Evolutionary conservation across 2,888 invertebrate genomes (phyloP).

Genomic region (Ophion costatus): DNA sequence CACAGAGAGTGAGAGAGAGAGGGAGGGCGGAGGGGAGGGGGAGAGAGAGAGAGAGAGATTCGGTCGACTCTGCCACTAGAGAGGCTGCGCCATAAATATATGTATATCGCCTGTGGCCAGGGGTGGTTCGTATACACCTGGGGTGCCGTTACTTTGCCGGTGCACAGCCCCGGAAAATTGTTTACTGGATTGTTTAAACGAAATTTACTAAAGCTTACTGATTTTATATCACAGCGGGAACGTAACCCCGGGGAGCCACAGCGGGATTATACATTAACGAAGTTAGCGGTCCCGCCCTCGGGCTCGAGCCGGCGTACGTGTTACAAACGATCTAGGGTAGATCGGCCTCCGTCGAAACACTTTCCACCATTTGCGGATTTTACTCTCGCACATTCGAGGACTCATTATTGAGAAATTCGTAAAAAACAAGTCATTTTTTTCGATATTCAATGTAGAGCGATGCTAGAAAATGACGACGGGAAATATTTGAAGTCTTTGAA

Average conservation of each 20-base stretch:
- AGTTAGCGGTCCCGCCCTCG: slow-evolving; percentile 74
- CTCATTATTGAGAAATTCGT: not conserved
- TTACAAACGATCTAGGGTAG: slow-evolving; percentile 29
- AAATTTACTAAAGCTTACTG: slow-evolving; percentile 84
- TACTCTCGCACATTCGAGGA: not conserved
- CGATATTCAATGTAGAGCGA: not conserved
- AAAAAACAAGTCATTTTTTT: not conserved
- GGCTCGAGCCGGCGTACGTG: slow-evolving; percentile 46
- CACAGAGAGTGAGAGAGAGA: slow-evolving; percentile 55
- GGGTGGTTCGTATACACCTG: slow-evolving; percentile 75
- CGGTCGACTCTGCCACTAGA: not conserved
- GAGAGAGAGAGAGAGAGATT: not conserved
- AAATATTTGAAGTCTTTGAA: no score
- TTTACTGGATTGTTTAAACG: slow-evolving; percentile 84
- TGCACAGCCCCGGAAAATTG: slow-evolving; percentile 83
- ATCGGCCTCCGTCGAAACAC: slow-evolving; percentile 17
- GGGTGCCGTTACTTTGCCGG: slow-evolving; percentile 83
- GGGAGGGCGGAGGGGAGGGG: slow-evolving; percentile 9
- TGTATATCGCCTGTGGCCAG: slow-evolving; percentile 44
- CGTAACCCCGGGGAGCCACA: slow-evolving; percentile 80
- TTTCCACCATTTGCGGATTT: slow-evolving; percentile 12
- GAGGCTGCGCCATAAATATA: not conserved
- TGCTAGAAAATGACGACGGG: no score
- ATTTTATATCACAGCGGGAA: slow-evolving; percentile 82
- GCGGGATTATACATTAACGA: slow-evolving; percentile 82